Base-by-base conservation (phyloP, 2,113 vertebrate species). In the Gymnogyps californianus region DNA sequence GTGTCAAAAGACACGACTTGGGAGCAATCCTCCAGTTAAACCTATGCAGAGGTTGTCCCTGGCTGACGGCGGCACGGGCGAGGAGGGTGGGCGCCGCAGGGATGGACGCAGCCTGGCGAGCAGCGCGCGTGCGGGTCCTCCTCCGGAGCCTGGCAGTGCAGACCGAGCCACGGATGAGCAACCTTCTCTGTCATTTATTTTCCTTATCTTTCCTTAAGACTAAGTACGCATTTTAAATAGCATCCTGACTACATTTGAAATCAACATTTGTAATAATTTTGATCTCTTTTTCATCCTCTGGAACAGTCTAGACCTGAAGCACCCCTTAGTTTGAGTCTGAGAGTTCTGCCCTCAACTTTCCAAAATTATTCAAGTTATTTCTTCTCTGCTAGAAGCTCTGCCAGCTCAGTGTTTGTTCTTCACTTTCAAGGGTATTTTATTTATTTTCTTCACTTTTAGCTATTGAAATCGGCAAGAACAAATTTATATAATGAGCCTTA, bases 361-460 rank as follows among this genome's bases (percentile, higher is more conserved):
- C 80, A 78, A 95, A 97, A 96, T 76, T 66, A 81, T 91, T 91
- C 78, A 49, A 89, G 75, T 92, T 96, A 58, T 69, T 97, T 97
- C 87, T 94, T 96, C 94, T 93, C 96, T 95, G 92, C 95, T 83
- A 97, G 89, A 22, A 49, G 96, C 93, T 70, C 46, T 89, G 83
- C 97, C 95, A 96, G 88, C 96, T 97, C 95, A 88, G 83, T 95
- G 90, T 96, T 97, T 95, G 94, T 85, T 91, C 96, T 77, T 86
- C 85, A 70, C 79, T 94, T 97, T 77, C 84, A 71, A 80, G 93
- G 92, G 57, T 92, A 94, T 77, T 97, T 92, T 95, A 95, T 96
- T 97, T 97, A 96, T 97, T 98, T 98, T 95, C 90, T 95, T 97
- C 91, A 92, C 97, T 97, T 98, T 89, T 67, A 97, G 97, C 95